A percentile compares a stretch with the other conserved stretches of the same genome.
These are phyloP conservation scores for Lampris incognitus DNA, from an alignment of 2,113 vertebrate species.

Conservation along the genomic window DNA sequence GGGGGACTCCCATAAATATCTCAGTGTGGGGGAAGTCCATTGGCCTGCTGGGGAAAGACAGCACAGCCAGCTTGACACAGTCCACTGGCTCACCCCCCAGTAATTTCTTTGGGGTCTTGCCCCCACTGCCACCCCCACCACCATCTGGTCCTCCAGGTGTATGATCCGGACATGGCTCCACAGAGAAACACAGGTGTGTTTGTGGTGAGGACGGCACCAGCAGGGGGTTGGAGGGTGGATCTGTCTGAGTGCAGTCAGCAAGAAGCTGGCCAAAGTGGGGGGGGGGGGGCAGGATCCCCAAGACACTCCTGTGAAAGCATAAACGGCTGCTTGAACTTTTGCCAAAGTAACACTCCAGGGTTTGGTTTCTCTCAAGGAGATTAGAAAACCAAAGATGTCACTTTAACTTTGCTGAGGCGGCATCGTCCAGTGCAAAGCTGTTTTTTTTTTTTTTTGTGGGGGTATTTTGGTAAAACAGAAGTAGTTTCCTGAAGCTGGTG, in stretches of 20 bases:
- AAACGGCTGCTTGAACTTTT: background rate
- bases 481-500: background rate
- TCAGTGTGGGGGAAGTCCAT: slow-evolving; percentile 20
- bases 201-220: background rate
- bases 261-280: background rate
- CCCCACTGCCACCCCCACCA: no score
- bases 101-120: no score
- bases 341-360: background rate
- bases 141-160: background rate
- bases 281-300: no score
- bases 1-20: slow-evolving; percentile 19
- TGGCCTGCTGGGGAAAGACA: background rate
- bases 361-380: slow-evolving; percentile 1
- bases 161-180: background rate
- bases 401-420: background rate
- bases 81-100: background rate
- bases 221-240: background rate
- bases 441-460: background rate
- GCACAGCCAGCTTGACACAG: background rate
- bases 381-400: background rate
- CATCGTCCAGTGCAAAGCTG: background rate
- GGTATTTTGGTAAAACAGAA: background rate
- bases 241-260: no score
- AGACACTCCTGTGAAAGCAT: no score
- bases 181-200: slow-evolving; percentile 1